Conservation (phyloP, 2,797 vertebrate species). For the Gastrophryne carolinensis region DNA sequence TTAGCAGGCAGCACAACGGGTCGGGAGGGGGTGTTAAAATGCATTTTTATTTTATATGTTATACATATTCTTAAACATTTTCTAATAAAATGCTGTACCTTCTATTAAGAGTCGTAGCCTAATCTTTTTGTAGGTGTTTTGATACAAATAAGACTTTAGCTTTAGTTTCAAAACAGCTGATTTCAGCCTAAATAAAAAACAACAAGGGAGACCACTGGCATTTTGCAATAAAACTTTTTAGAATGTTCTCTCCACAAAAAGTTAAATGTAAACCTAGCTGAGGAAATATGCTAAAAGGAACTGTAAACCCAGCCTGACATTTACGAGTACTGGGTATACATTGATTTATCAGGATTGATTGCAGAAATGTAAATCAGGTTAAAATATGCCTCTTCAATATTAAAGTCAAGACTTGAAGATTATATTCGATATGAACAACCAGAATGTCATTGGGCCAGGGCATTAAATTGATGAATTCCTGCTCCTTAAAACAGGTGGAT, state of each 20-base stretch:
- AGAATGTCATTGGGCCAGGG: conserved; percentile 28
- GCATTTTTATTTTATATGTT: too few species aligned
- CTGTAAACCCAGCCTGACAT: conserved; percentile 33
- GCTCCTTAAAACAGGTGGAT: conserved; percentile 8
- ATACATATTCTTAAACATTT: too few species aligned
- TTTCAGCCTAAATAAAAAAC: too few species aligned
- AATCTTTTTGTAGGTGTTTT: too few species aligned
- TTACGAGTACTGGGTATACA: conserved; percentile 12
- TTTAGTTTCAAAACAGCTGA: too few species aligned
- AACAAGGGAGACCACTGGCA: too few species aligned
- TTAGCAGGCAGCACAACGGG: too few species aligned
- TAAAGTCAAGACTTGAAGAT: conserved; percentile 30
- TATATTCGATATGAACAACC: conserved; percentile 38
- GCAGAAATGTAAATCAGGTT: conserved; percentile 39
- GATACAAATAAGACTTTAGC: too few species aligned
- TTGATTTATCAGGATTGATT: conserved; percentile 40
- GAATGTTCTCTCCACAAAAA: neutral
- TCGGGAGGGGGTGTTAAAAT: too few species aligned
- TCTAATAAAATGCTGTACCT: too few species aligned
- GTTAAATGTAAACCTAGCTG: neutral
- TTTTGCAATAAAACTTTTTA: neutral
- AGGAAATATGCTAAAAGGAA: neutral
- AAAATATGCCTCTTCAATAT: conserved; percentile 34
- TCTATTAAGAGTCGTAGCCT: too few species aligned
- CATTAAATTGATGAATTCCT: conserved; percentile 27